Conservation (phyloP, 2,888 invertebrate species). For the Spicauda simplicius region DNA sequence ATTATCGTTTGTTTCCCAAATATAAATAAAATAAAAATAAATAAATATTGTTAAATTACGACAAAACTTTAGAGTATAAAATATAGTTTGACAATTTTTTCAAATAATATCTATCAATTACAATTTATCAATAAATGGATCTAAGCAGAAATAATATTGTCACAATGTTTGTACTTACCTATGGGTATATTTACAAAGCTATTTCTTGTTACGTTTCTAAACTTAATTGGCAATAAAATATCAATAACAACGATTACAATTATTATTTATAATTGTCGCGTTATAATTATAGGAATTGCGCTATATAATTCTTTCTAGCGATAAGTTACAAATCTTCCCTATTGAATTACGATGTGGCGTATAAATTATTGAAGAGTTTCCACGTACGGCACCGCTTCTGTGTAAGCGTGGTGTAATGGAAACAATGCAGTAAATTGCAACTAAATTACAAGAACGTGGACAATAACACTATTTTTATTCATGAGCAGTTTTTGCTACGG, state of each 20-base stretch:
- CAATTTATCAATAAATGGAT: no score
- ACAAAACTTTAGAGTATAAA: no score
- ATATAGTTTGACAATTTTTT: no score
- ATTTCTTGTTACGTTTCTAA: not conserved
- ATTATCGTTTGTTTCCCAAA: no score
- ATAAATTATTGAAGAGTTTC: constrained; percentile 30
- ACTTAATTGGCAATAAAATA: not conserved
- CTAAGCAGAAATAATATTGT: no score
- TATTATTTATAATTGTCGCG: constrained; percentile 9
- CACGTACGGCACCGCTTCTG: constrained; percentile 20
- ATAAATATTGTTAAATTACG: no score
- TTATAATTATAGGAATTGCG: constrained; percentile 12
- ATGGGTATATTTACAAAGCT: not conserved
- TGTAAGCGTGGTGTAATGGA: constrained; percentile 18
- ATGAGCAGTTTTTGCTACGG: constrained; percentile 17
- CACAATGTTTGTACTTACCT: no score
- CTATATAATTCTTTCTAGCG: constrained; percentile 12
- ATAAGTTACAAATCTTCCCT: constrained; percentile 9
- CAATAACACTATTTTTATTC: constrained; percentile 31
- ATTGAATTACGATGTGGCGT: constrained; percentile 21
- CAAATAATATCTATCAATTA: no score
- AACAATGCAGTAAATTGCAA: constrained; percentile 28
- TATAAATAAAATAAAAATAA: no score
- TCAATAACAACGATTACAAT: constrained; percentile 13
- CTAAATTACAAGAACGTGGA: constrained; percentile 28